Conservation (phyloP, 2,888 invertebrate genomes). For the Troilus luridus region DNA sequence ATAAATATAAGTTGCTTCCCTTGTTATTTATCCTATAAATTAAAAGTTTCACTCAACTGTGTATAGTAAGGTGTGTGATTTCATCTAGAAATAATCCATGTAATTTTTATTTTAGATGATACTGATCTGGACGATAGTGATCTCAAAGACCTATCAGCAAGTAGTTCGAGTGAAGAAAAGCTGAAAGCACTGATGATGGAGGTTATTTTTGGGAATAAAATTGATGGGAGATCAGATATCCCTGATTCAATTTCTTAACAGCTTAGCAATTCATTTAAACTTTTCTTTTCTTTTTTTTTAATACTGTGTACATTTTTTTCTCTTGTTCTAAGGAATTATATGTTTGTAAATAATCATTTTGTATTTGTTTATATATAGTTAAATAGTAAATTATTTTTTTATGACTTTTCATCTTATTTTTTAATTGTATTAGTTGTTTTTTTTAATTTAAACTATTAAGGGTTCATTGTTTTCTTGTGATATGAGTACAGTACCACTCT, state of each 20-base stretch:
- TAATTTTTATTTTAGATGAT: slow-evolving; percentile 12
- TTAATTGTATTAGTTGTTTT: neutral
- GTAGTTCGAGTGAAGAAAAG: slow-evolving; percentile 46
- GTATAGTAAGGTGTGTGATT: neutral
- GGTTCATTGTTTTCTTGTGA: slow-evolving; percentile 13
- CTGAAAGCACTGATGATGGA: slow-evolving; percentile 54
- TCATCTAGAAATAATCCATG: neutral
- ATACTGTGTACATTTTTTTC: slow-evolving; percentile 28
- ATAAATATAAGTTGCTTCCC: neutral
- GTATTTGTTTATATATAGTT: slow-evolving; percentile 24
- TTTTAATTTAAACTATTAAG: neutral
- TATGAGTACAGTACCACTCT: neutral
- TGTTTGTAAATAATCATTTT: slow-evolving; percentile 42
- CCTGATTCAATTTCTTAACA: slow-evolving; percentile 28
- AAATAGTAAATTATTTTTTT: slow-evolving; percentile 44
- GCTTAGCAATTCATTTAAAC: slow-evolving; percentile 9
- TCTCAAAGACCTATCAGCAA: slow-evolving; percentile 10
- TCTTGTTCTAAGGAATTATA: slow-evolving; percentile 35
- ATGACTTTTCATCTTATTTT: slow-evolving; percentile 12
- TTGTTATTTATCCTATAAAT: neutral
- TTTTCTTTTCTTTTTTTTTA: slow-evolving; percentile 39
- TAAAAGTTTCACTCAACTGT: neutral
- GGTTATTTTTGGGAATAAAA: slow-evolving; percentile 54
- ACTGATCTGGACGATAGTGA: slow-evolving; percentile 24
- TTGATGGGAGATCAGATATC: neutral